Evolutionary conservation across 2,113 vertebrate genomes (phyloP).

Genomic region (Atrichornis clamosus): DNA sequence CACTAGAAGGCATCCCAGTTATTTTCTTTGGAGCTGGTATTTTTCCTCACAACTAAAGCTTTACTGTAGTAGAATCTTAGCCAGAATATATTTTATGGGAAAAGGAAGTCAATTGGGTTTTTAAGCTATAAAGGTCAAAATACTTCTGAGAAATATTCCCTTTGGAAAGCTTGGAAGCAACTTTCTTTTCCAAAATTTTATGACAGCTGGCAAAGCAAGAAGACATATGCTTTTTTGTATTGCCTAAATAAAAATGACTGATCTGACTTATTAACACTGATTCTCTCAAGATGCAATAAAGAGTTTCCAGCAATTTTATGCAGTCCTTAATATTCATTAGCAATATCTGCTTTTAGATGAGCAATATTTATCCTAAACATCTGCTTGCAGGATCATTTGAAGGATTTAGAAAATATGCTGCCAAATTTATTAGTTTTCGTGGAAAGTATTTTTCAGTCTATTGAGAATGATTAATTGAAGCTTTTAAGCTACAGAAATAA

Average conservation of each 20-base stretch:
- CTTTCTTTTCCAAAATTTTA: slow-evolving; percentile 61
- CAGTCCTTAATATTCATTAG: slow-evolving; percentile 47
- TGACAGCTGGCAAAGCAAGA: slow-evolving; percentile 62
- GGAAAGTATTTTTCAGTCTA: slow-evolving; percentile 29
- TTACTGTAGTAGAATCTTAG: slow-evolving; percentile 22
- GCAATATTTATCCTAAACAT: slow-evolving; percentile 64
- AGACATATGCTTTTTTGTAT: slow-evolving; percentile 61
- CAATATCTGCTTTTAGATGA: slow-evolving; percentile 56
- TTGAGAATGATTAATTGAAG: slow-evolving; percentile 17
- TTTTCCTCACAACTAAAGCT: slow-evolving; percentile 14
- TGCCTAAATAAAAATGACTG: slow-evolving; percentile 69
- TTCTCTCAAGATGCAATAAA: slow-evolving; percentile 34
- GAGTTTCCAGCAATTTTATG: slow-evolving; percentile 39
- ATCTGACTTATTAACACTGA: slow-evolving; percentile 64
- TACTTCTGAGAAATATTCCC: slow-evolving; percentile 55
- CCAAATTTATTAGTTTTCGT: slow-evolving; percentile 38
- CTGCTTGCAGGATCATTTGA: slow-evolving; percentile 49
- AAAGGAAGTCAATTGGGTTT: slow-evolving; percentile 52
- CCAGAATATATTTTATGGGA: slow-evolving; percentile 46
- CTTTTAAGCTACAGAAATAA: slow-evolving; percentile 27
- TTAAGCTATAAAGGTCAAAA: slow-evolving; percentile 69
- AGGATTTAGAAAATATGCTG: slow-evolving; percentile 33
- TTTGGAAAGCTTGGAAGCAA: slow-evolving; percentile 54
- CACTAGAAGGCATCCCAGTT: slow-evolving; percentile 49
- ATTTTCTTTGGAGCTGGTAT: slow-evolving; percentile 8